Percentiles rank a stretch among this genome's conserved stretches.
Evolutionary conservation across 1,140 invertebrate species (phyloP).

Genomic region (Heliconius hermathena): DNA sequence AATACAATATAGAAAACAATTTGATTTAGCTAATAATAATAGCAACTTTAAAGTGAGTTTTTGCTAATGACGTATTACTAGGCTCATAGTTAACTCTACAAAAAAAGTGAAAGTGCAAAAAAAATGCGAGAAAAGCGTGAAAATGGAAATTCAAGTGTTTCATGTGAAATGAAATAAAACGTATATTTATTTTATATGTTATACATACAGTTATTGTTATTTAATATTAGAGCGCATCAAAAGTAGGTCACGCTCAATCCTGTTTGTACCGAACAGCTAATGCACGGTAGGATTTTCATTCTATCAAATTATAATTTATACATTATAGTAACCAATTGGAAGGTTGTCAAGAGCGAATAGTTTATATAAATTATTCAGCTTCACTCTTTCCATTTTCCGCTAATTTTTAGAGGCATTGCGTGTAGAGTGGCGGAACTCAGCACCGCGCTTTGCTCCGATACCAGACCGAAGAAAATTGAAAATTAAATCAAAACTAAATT

Average conservation of each 20-base stretch:
- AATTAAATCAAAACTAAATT: too few species aligned
- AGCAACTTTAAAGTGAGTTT: too few species aligned
- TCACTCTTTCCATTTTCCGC: too few species aligned
- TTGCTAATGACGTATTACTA: too few species aligned
- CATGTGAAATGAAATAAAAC: neutral
- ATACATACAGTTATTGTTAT: neutral
- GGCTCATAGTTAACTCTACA: too few species aligned
- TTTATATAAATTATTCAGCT: neutral
- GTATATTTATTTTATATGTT: neutral
- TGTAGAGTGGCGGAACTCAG: too few species aligned
- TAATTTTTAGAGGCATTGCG: too few species aligned
- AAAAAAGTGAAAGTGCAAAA: too few species aligned
- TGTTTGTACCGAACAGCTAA: neutral
- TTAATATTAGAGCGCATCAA: neutral
- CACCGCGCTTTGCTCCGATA: too few species aligned
- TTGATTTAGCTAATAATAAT: too few species aligned
- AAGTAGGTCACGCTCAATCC: neutral
- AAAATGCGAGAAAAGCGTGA: neutral
- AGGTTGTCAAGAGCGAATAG: conserved; percentile 12
- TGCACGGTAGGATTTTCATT: conserved; percentile 17
- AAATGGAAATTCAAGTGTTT: neutral
- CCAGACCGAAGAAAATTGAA: too few species aligned
- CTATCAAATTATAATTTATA: conserved; percentile 31
- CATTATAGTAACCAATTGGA: neutral
- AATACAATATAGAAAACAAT: too few species aligned